Base-by-base conservation (phyloP, 2,113 vertebrate genomes). In the Nycticebus coucang region DNA sequence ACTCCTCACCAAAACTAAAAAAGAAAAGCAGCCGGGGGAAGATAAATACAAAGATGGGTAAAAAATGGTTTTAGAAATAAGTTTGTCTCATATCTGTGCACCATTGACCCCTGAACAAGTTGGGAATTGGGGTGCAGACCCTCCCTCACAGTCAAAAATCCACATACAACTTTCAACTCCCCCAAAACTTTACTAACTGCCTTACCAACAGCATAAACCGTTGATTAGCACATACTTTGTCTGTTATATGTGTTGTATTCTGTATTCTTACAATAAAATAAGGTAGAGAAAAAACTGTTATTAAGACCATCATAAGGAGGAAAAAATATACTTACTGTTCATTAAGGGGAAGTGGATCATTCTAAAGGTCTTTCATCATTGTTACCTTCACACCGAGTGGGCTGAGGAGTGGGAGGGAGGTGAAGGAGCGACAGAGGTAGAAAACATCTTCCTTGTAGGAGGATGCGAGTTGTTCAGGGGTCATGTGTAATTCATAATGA, bases 1-100 rank as follows among this genome's bases (percentile, higher is more conserved):
- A 90, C 13, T 77, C 60, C 81, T 93, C 59, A 14, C 62, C 22
- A 91, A 95, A 91, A 89, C 24, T 33, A 45, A 24, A 57, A 87
- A 92, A 91, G 92, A 72, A 5, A 55, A 82, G 60, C 9, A 83
- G 9, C 57, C 69, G 94, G 55, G 17, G 75, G 79, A 91, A 88
- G 66, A 78, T 24, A 71, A 11, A 60, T 68, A 21, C 26, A 66
- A 94, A 74, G 4, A 88, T 21, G 78, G 6, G 57, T 55, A 57
- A 8, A 68, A 72, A 82, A 78, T 80, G 30, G 21, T 68, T 50
- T 57, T 92, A 89, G 22, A 92, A 82, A 84, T 69, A 50, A 50
- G 11, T 68, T 28, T 77, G 0, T 81, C 35, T 80, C 57, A 66
- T 77, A 17, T 87, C 21, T 68, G 1, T 37, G 5, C 50, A 30